phyloP scores from a whole-genome alignment of 2,888 invertebrate genomes.

The Sialis lutaria region DNA sequence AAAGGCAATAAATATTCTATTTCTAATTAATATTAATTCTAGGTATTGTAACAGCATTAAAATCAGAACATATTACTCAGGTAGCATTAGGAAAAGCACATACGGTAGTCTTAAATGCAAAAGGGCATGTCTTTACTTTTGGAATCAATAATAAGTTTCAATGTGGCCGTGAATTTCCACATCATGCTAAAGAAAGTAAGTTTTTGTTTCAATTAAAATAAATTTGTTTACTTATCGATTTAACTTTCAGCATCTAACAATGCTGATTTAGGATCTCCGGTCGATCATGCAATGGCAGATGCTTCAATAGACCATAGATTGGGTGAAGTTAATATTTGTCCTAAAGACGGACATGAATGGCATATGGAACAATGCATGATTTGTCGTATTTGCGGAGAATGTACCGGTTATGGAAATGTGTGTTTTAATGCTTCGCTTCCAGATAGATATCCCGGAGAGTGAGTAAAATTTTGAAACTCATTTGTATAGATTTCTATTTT shows the following conservation, averaged over 20 bases:
- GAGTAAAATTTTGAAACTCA: constrained; percentile 25
- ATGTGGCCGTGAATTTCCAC: constrained; percentile 73
- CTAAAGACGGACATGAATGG: constrained; percentile 61
- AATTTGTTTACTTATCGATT: neutral
- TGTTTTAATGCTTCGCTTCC: constrained; percentile 62
- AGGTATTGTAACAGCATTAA: constrained; percentile 22
- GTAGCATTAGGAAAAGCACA: constrained; percentile 92
- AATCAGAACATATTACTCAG: constrained; percentile 30
- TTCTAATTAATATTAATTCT: constrained; percentile 7
- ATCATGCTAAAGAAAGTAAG: constrained; percentile 36
- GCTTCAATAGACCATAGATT: neutral
- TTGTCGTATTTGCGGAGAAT: constrained; percentile 80
- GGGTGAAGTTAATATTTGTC: constrained; percentile 31
- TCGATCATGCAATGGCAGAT: neutral
- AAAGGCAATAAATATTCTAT: neutral
- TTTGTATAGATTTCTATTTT: neutral
- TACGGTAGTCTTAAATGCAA: constrained; percentile 71
- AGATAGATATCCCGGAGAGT: constrained; percentile 75
- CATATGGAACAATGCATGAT: constrained; percentile 69
- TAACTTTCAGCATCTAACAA: constrained; percentile 1
- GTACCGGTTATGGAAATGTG: constrained; percentile 79
- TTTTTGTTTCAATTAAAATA: neutral
- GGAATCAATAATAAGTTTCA: constrained; percentile 97
- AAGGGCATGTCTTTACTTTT: constrained; percentile 85
- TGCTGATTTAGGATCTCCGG: constrained; percentile 1